Base-by-base conservation (phyloP, 2,113 vertebrate genomes). In the Clarias magur region DNA sequence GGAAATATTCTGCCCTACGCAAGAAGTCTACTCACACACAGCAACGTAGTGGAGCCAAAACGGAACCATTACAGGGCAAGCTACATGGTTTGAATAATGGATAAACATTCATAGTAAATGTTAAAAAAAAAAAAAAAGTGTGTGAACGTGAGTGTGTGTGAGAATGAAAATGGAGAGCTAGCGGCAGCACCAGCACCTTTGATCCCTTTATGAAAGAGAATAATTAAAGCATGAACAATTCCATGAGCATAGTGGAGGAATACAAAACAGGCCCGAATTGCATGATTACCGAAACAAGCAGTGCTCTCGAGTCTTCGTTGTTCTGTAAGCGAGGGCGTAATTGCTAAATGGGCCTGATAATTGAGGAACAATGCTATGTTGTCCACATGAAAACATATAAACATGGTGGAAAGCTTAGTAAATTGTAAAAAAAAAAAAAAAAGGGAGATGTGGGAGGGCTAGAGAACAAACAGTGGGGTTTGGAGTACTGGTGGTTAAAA, bases 191-290 rank as follows among this genome's bases (percentile, higher is more conserved):
- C 63, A 73, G 91, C 92, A 94, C 94, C 93, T 95, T 95, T 95
- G 94, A 95, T 95, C 94, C 94, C 93, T 93, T 94, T 94, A 94
- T 94, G 94, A 93, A 93, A 95, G 94, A 94, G 95, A 95, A 95
- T 95, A 95, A 95, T 95, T 95, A 95, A 95, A 95, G 91, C 85
- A 90, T 90, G 92, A 94, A 95, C 93, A 94, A 95, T 94, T 92
- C 93, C 90, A 91, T 90, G 91, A 91, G 93, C 92, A 53, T 57
- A 89, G 91, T 59, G 83, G 82, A 89, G 90, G 94, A 95, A 95
- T 94, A 94, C 92, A 92, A 92, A 94, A 81, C 87, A 93, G 92
- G 91, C 90, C 68, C 68, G 85, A 65, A 70, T 80, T 85, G 81
- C 88, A 65, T 42, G 79, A 87, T 87, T 85, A 87, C 89, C 89